Base-by-base conservation (phyloP, 2,113 vertebrate species). In the Cranoglanis bouderius region DNA sequence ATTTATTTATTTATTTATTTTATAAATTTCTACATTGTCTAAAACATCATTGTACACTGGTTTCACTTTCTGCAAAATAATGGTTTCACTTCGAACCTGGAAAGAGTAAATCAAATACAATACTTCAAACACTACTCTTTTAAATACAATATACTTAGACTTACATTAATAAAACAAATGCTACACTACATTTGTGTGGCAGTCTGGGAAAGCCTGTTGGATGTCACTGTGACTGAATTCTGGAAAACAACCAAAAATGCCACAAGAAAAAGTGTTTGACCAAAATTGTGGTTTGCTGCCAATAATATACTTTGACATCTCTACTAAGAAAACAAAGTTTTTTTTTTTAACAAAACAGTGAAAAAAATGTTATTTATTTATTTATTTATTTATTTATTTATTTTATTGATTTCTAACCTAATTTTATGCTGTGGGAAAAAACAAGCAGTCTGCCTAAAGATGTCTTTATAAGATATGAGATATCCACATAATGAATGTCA, bases 1-100 rank as follows among this genome's bases (percentile, higher is more conserved):
- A n/a, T n/a, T n/a, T n/a, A n/a, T n/a, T n/a, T 46, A 8, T 46
- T 46, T 46, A 8, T 63, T 29, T 29, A 2, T 65, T 10, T 65
- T 88, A 29, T n/a, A 85, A 90, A 88, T 86, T 12, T 88, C 43
- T n/a, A 14, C 40, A 86, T 55, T 78, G 90, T 88, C 65, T 84
- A 70, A 67, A 77, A 90, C 9, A 46, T 84, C 67, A 86, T 84
- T 67, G 84, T 63, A 90, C 84, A 90, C 63, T 55, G 21, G 63
- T 82, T 90, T 85, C 63, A 74, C 77, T 85, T 81, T 65, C 78
- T 85, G 85, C 32, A 51, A 70, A 57, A 74, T 21, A 72, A 88
- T 32, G 29, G 16, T 53, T n/a, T 80, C 24, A 53, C 55, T 61
- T 40, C 10, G 32, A 86, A 80, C 3, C 10, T 6, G 16, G 74